Evolutionary conservation across 2,888 invertebrate species (phyloP), one percentile per base, ranked within the genome.

Genomic region (Tyria jacobaeae): DNA sequence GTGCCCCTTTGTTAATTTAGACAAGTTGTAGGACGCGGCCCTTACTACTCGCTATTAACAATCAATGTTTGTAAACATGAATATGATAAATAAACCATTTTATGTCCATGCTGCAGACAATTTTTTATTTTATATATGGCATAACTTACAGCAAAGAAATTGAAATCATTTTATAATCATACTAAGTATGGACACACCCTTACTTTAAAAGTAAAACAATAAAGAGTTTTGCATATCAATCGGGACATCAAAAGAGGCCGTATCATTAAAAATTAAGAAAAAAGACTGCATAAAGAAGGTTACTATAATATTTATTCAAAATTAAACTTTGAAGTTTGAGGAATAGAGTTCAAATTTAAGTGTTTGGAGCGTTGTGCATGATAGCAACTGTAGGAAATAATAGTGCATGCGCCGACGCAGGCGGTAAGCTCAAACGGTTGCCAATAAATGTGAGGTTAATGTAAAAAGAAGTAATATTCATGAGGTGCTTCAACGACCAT

Each of bases 161-260:
- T 55, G 34, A 39, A 53, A 55, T 17, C 17, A 58, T 49, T 54
- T 65, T 62, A 39, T 52, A 51, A 56, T 54, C 57, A 53, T 50
- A 21, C 66, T 59, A 49, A 47, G 47, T 44, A 49, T 60, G 49
- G 53, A 57, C 64, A 75, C 75, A 61, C 53, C 73, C 71, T 69
- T 69, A 64, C 57, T 76, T 65, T 70, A 70, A 75, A 80, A 83
- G 84, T 80, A 82, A 83, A 76, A 88, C 86, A 85, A 87, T 87
- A 86, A 84, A 85, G 79, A 82, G 81, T 84, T 90, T 89, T 89
- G 89, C 89, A 91, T 91, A 89, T 90, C 89, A 90, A 90, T 90
- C 87, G 85, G 71, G 75, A 86, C 86, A 88, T 90, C 90, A 91
- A 90, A 91, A 86, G 79, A 78, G 71, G 79, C 87, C 86, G 87